These are phyloP conservation scores for Ibycter americanus DNA, from an alignment of 2,797 vertebrate genomes.

Conservation along the genomic window DNA sequence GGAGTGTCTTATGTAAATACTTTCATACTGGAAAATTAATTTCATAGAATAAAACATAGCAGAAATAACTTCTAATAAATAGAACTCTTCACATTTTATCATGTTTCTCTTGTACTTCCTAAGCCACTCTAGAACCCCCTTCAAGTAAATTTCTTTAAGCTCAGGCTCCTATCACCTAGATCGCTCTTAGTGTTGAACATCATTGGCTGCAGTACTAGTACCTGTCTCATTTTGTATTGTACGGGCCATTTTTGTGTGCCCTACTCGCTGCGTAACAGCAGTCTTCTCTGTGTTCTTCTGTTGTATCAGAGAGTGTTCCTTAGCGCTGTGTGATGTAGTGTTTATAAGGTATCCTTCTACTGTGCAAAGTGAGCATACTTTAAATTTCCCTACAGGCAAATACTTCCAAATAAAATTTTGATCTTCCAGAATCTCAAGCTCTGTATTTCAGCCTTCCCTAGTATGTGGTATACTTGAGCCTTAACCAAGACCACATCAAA, in stretches of 20 bases:
- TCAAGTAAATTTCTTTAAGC: not conserved
- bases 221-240: not conserved
- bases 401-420: not conserved
- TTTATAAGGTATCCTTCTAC: not conserved
- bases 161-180: not conserved
- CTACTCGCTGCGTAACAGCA: not conserved
- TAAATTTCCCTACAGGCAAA: not conserved
- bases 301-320: not conserved
- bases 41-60: constrained; percentile 63
- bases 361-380: accelerated
- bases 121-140: not conserved
- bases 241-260: not conserved
- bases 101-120: not conserved
- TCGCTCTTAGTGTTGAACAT: not conserved
- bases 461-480: not conserved
- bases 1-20: constrained; percentile 57
- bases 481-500: not conserved
- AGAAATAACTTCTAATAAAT: constrained; percentile 60
- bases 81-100: constrained; percentile 16
- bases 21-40: constrained; percentile 61
- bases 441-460: not conserved
- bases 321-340: not conserved
- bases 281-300: not conserved
- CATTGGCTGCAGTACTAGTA: not conserved
- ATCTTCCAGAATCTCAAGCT: not conserved